Conservation (phyloP, 2,888 invertebrate species). For the Gymnosoma rotundatum region DNA sequence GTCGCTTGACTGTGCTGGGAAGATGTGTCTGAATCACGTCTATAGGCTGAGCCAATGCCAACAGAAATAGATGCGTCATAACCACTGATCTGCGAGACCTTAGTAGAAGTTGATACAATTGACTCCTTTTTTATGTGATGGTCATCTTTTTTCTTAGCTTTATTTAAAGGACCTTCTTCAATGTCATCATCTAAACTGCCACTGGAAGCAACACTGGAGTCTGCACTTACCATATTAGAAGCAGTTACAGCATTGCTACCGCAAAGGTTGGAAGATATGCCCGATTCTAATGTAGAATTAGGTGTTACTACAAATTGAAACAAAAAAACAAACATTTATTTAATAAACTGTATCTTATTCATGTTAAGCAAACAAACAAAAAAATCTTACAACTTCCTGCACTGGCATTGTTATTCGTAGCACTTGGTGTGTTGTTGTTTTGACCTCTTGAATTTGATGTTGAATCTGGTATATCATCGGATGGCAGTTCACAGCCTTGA, state of each 20-base stretch:
- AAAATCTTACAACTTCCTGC: conserved; percentile 80
- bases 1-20: conserved; percentile 73
- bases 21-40: conserved; percentile 76
- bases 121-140: conserved; percentile 82
- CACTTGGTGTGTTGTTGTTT: conserved; percentile 92
- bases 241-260: conserved; percentile 87
- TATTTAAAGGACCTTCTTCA: conserved; percentile 81
- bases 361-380: conserved; percentile 1
- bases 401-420: conserved; percentile 88
- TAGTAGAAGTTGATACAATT: conserved; percentile 81
- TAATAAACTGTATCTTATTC: neutral
- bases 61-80: conserved; percentile 75
- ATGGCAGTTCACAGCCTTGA: conserved; percentile 91
- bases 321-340: neutral
- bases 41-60: conserved; percentile 73
- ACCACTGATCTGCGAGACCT: conserved; percentile 78
- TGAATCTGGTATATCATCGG: conserved; percentile 88
- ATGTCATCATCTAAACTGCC: conserved; percentile 82
- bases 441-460: conserved; percentile 86
- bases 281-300: conserved; percentile 82
- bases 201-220: conserved; percentile 83
- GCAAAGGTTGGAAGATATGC: conserved; percentile 85
- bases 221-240: conserved; percentile 83
- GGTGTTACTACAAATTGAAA: conserved; percentile 78
- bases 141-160: conserved; percentile 82